phyloP scores from a whole-genome alignment of 1,140 invertebrate species.

The Pararge aegeria region DNA sequence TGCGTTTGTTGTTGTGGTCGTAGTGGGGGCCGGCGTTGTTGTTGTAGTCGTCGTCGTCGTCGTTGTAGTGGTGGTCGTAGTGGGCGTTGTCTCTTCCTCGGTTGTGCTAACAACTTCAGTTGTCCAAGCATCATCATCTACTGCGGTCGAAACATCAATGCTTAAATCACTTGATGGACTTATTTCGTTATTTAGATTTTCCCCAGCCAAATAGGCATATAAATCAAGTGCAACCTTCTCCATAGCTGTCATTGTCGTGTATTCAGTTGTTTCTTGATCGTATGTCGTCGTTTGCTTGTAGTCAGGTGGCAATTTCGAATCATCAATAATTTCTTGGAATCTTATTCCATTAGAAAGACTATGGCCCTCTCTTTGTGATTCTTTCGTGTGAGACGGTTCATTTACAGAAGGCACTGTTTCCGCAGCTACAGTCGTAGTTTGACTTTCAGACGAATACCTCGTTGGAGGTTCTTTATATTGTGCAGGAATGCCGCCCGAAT shows the following conservation, averaged over 20 bases:
- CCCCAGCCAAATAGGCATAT: slow-evolving; percentile 88
- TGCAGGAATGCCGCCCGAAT: slow-evolving; percentile 77
- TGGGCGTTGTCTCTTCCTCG: slow-evolving; percentile 81
- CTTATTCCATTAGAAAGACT: slow-evolving; percentile 45
- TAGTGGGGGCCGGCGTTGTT: slow-evolving; percentile 44
- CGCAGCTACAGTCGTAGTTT: slow-evolving; percentile 55
- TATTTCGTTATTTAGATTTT: slow-evolving; percentile 85
- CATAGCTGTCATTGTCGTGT: slow-evolving; percentile 84
- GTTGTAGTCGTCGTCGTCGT: slow-evolving; percentile 74
- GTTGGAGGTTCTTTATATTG: slow-evolving; percentile 71
- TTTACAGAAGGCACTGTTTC: slow-evolving; percentile 39
- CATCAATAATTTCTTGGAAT: slow-evolving; percentile 63
- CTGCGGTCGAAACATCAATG: slow-evolving; percentile 67
- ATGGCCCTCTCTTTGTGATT: slow-evolving; percentile 53
- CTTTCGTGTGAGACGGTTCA: slow-evolving; percentile 45
- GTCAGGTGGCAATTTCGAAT: slow-evolving; percentile 60
- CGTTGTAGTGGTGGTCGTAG: slow-evolving; percentile 81
- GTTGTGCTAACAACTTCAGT: slow-evolving; percentile 77
- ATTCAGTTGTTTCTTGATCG: slow-evolving; percentile 82
- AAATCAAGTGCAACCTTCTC: slow-evolving; percentile 90
- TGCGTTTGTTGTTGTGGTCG: slow-evolving; percentile 51
- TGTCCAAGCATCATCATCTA: slow-evolving; percentile 53
- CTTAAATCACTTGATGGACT: slow-evolving; percentile 70
- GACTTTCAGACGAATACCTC: slow-evolving; percentile 65
- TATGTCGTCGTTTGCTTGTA: slow-evolving; percentile 71